phyloP scores from a whole-genome alignment of 1,140 invertebrate genomes.

The Triops cancriformis region DNA sequence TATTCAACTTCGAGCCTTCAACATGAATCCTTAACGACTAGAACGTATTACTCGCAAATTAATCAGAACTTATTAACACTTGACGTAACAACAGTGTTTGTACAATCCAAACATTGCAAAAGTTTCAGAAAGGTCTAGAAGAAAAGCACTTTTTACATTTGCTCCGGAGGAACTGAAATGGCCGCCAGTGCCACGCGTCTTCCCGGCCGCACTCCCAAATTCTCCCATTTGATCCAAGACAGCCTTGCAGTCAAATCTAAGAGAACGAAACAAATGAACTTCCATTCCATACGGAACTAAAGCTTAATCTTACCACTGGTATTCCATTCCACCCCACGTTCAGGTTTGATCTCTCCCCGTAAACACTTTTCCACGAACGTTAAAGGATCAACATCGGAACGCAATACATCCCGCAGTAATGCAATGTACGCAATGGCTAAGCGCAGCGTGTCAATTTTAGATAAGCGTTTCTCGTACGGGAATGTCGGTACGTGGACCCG shows the following conservation, averaged over 20 bases:
- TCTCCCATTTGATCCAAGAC: constrained; percentile 99
- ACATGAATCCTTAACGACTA: no score
- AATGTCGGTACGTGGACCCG: constrained; percentile 94
- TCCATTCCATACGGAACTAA: no score
- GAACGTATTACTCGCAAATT: no score
- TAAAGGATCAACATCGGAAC: constrained; percentile 81
- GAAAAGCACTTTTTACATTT: constrained; percentile 31
- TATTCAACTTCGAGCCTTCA: no score
- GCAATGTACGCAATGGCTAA: constrained; percentile 95
- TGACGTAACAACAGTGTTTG: neutral
- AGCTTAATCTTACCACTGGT: constrained; percentile 69
- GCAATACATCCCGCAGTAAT: constrained; percentile 77
- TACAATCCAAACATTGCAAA: neutral
- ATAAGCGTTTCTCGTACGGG: constrained; percentile 93
- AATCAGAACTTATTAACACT: no score
- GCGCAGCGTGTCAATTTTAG: constrained; percentile 93
- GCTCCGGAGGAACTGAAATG: constrained; percentile 66
- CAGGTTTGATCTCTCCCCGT: constrained; percentile 69
- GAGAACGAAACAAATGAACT: constrained; percentile 16
- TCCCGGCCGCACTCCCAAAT: constrained; percentile 84
- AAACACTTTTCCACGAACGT: constrained; percentile 89
- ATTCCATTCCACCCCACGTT: constrained; percentile 83
- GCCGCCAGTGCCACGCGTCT: constrained; percentile 70
- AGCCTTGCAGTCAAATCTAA: constrained; percentile 93
- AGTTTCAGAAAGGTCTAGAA: neutral